A percentile compares a stretch with the other conserved stretches of the same genome.
Evolutionary conservation across 2,888 invertebrate species (phyloP).

Genomic region (Phyto melanocephala): DNA sequence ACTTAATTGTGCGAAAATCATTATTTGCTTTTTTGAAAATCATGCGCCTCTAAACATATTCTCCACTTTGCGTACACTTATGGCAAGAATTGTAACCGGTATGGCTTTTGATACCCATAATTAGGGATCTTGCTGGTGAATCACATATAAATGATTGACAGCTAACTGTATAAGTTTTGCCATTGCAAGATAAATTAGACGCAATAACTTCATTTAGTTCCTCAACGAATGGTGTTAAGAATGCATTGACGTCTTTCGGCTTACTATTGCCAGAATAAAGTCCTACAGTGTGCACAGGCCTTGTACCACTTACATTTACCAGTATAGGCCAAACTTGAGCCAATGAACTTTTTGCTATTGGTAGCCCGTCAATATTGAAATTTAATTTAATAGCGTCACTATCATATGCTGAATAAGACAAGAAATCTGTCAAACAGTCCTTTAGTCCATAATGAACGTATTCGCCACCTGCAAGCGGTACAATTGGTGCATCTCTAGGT

Average conservation of each 20-base stretch:
- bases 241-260: constrained; percentile 38
- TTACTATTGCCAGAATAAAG: constrained; percentile 36
- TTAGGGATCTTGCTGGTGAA: too few species aligned
- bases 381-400: constrained; percentile 19
- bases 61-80: too few species aligned
- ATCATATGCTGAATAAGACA: not conserved
- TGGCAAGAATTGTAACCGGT: too few species aligned
- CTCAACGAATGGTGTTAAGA: constrained; percentile 32
- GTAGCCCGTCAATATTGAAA: constrained; percentile 47
- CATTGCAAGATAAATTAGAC: too few species aligned
- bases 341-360: constrained; percentile 47
- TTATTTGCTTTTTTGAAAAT: too few species aligned
- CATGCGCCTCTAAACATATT: too few species aligned
- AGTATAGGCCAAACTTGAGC: constrained; percentile 51
- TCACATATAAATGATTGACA: too few species aligned
- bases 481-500: too few species aligned
- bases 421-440: constrained; percentile 50
- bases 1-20: too few species aligned
- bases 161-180: too few species aligned
- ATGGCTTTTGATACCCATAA: too few species aligned
- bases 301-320: constrained; percentile 27
- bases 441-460: constrained; percentile 54
- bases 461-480: constrained; percentile 38
- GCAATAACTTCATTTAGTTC: constrained; percentile 52
- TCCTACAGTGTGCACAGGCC: constrained; percentile 6